Conservation (phyloP, 2,113 vertebrate species). For the Lynx canadensis region DNA sequence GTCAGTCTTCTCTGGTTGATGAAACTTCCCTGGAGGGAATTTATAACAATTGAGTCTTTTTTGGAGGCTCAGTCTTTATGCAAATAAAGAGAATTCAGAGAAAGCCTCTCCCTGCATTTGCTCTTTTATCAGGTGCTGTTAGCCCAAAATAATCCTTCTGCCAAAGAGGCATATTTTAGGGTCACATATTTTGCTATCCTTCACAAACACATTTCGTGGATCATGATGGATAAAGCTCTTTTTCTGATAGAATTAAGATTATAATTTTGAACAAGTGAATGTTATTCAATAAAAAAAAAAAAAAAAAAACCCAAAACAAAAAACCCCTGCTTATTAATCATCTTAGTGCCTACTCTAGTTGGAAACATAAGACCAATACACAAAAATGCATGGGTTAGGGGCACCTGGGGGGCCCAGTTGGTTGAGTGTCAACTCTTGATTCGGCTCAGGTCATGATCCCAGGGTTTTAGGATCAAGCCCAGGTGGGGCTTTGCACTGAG, state of each 20-base stretch:
- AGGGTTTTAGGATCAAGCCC: no score
- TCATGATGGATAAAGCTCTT: not conserved
- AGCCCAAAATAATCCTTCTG: not conserved
- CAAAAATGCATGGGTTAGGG: not conserved
- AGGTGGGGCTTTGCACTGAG: no score
- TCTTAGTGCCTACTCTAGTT: not conserved
- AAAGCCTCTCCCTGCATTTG: not conserved
- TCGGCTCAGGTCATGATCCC: no score
- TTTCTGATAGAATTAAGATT: constrained; percentile 14
- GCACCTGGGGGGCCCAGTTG: no score
- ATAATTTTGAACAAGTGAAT: not conserved
- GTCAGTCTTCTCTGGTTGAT: not conserved
- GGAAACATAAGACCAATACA: not conserved
- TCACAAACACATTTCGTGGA: not conserved
- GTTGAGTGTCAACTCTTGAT: no score
- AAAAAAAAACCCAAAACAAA: not conserved
- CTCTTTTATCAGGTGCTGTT: not conserved
- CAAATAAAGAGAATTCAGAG: not conserved
- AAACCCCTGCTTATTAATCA: not conserved
- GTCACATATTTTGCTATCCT: not conserved
- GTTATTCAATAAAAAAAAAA: not conserved
- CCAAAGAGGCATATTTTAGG: not conserved
- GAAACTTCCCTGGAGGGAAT: not conserved
- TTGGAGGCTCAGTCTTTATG: not conserved
- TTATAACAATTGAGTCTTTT: not conserved